phyloP scores from a whole-genome alignment of 2,888 invertebrate species.

The Electrophaes corylata region DNA sequence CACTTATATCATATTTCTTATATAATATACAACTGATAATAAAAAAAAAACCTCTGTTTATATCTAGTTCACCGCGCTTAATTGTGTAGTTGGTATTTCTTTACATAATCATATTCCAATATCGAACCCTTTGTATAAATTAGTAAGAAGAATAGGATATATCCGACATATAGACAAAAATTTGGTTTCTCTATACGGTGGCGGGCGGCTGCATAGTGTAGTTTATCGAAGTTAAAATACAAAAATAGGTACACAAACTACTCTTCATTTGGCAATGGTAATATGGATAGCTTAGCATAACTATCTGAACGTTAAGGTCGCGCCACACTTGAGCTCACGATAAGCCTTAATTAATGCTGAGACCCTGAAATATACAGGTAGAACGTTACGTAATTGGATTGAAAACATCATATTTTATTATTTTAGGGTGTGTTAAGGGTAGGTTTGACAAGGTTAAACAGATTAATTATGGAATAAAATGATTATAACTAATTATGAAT shows the following conservation, averaged over 20 bases:
- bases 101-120: no score
- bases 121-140: no score
- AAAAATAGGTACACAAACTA: not conserved
- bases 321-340: not conserved
- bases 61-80: no score
- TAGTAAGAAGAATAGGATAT: no score
- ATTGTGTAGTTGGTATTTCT: no score
- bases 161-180: no score
- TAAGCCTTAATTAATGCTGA: slow-evolving; percentile 8
- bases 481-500: not conserved
- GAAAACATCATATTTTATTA: slow-evolving; percentile 8
- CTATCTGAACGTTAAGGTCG: slow-evolving; percentile 6
- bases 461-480: not conserved
- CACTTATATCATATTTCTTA: no score
- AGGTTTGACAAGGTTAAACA: not conserved
- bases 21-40: no score
- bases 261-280: slow-evolving; percentile 1
- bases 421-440: not conserved
- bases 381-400: slow-evolving; percentile 6
- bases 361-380: slow-evolving; percentile 3
- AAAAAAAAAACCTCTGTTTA: no score
- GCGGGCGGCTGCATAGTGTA: no score
- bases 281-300: slow-evolving; percentile 3
- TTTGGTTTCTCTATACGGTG: no score
- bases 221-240: no score